phyloP scores from a whole-genome alignment of 2,113 vertebrate genomes.

The Columbina picui region DNA sequence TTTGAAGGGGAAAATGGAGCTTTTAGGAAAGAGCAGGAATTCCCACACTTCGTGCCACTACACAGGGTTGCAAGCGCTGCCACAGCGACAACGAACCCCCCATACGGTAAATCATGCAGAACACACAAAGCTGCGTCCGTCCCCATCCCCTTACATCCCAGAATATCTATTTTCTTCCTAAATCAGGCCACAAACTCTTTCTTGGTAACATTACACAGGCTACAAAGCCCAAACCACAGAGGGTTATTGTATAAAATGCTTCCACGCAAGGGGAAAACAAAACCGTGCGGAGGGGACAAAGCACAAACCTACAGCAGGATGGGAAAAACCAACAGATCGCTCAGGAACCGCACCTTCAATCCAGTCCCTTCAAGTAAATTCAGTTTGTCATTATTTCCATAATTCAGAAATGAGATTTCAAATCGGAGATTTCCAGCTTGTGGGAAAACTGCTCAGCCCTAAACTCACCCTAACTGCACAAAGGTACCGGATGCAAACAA shows the following conservation, averaged over 20 bases:
- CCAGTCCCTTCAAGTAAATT: neutral
- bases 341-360: neutral
- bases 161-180: neutral
- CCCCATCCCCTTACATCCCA: neutral
- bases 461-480: neutral
- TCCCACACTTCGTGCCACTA: neutral
- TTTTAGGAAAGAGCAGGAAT: neutral
- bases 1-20: neutral
- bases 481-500: rapidly evolving
- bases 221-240: neutral
- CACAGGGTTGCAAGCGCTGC: neutral
- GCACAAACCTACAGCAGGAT: neutral
- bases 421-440: neutral
- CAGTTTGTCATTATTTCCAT: neutral
- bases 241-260: neutral
- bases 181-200: neutral
- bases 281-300: neutral
- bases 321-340: neutral
- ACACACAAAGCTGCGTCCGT: neutral
- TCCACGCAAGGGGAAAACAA: neutral
- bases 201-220: neutral
- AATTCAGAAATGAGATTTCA: neutral
- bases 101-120: neutral
- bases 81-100: neutral
- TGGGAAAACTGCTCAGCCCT: neutral